These are phyloP conservation scores for Zelleria hepariella DNA, from an alignment of 2,888 invertebrate species.

Conservation along the genomic window DNA sequence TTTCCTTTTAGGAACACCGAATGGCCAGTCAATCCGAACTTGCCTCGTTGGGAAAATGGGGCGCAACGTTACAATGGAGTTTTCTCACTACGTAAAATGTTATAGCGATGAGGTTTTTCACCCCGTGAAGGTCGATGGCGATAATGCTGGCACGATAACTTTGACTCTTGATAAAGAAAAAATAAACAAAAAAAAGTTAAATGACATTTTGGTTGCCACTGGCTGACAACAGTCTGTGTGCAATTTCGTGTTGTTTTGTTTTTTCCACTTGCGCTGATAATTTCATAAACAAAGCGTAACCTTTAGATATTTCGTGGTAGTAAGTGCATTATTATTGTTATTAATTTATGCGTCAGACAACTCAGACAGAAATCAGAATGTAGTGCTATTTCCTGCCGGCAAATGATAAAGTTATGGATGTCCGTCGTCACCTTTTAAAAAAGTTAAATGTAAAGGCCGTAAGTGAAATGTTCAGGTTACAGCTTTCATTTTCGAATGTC, in stretches of 20 bases:
- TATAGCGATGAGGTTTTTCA: background rate
- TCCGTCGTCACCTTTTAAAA: background rate
- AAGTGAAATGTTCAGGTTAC: background rate
- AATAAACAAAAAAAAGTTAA: background rate
- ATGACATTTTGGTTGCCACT: background rate
- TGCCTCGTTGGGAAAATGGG: background rate
- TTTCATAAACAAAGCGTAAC: background rate
- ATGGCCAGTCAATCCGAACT: background rate
- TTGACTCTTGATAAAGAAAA: background rate
- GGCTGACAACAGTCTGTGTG: background rate
- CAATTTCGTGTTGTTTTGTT: background rate
- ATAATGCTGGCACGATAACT: background rate
- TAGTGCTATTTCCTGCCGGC: background rate
- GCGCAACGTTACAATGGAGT: background rate
- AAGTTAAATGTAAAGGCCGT: background rate
- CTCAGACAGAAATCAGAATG: too few relatives aligned
- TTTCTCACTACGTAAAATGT: background rate
- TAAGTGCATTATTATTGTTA: background rate
- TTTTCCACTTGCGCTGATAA: background rate
- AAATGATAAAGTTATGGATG: too few relatives aligned
- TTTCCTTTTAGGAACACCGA: background rate
- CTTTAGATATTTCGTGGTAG: background rate
- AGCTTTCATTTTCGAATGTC: background rate
- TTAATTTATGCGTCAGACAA: background rate
- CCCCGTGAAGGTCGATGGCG: background rate